These are phyloP conservation scores for Archivesica marissinica DNA, from an alignment of 1,140 invertebrate genomes.

Conservation along the genomic window DNA sequence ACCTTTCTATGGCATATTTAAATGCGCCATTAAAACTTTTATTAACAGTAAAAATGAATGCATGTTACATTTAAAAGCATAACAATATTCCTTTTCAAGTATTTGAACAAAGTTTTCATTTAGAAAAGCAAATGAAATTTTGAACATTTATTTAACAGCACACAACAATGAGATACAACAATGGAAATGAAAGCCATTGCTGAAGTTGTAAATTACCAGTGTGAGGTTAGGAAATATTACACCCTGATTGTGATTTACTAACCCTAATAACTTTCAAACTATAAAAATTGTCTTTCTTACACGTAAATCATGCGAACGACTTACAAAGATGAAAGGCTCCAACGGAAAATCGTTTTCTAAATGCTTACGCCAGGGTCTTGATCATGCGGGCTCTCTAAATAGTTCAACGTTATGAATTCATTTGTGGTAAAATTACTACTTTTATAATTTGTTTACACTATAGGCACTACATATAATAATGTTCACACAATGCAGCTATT, in stretches of 20 bases:
- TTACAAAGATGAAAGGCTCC: too few relatives aligned
- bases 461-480: too few relatives aligned
- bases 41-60: not conserved
- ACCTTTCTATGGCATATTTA: too few relatives aligned
- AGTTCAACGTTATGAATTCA: too few relatives aligned
- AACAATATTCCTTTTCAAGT: conserved; percentile 5
- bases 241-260: not conserved
- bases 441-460: too few relatives aligned
- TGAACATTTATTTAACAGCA: not conserved
- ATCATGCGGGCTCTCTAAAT: too few relatives aligned
- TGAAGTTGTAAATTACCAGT: not conserved
- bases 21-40: not conserved
- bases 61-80: not conserved
- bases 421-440: too few relatives aligned
- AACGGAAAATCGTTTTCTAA: too few relatives aligned
- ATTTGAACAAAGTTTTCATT: not conserved
- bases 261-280: not conserved
- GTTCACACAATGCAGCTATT: too few relatives aligned
- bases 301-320: not conserved
- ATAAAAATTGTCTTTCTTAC: not conserved
- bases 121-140: not conserved
- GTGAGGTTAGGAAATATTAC: not conserved
- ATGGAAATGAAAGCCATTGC: not conserved
- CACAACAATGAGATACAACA: not conserved
- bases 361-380: too few relatives aligned